Evolutionary conservation across 1,140 invertebrate species (phyloP), one percentile per base, ranked within the genome.

Genomic region (Drosophila eugracilis): DNA sequence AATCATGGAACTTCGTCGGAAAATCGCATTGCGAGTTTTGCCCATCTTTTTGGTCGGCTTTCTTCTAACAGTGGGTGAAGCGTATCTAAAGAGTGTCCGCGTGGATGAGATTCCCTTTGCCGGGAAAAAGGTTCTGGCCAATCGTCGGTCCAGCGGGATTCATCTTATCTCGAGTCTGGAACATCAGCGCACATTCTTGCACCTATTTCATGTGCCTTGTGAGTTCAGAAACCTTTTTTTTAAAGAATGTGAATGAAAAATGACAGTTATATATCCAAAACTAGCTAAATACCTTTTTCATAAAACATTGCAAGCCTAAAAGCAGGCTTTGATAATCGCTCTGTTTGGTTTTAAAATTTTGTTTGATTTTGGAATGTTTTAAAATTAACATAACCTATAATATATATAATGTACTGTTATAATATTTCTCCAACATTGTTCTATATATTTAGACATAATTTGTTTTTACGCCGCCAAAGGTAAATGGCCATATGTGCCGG

Each of bases 391-490:
- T n/a, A 22, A 10, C 5, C 41, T 3, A 42, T 7, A 42, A 3
- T 21, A 22, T 36, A n/a, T n/a, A n/a, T 28, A 28, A 0, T 7
- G 26, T 28, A 28, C 5, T 7, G 1, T 28, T 28, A 28, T 28
- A 28, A 6, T 28, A 1, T 6, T 28, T 36, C 5, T 36, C 0
- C 0, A n/a, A n/a, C n/a, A n/a, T n/a, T n/a, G n/a, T 66, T 48
- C 19, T 9, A 48, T 59, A 7, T 45, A n/a, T 47, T 5, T 36
- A 91, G 90, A 91, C 32, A 91, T 91, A 0, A 78, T 91, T 44
- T 91, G 90, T 24, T 91, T 91, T 50, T 91, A 89, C 34, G 90
- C 90, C 21, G 90, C 90, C 14, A 91, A 90, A 45, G 90, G 90
- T 1, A 91, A 90, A 26, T 91, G 90, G 90, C 90, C 90, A 0